phyloP scores from a whole-genome alignment of 2,797 vertebrate genomes.

The Aselliscus stoliczkanus region DNA sequence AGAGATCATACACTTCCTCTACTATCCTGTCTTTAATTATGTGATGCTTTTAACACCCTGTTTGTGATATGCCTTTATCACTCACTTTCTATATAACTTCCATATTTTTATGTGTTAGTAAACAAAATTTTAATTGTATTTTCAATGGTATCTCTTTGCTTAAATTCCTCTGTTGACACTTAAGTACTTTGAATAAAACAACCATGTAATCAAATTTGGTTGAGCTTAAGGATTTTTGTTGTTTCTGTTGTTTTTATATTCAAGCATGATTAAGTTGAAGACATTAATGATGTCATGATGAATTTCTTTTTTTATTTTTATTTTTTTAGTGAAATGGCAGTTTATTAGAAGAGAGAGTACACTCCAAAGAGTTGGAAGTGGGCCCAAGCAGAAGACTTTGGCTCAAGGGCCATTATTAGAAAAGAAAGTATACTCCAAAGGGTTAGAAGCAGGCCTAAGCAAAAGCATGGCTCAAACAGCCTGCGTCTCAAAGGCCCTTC shows the following conservation, averaged over 20 bases:
- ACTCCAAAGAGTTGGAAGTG: too few relatives aligned
- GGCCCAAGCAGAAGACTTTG: too few relatives aligned
- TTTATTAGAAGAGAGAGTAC: too few relatives aligned
- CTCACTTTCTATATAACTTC: background rate
- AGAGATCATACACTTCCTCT: background rate
- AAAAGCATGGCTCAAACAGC: too few relatives aligned
- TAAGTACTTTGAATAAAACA: conserved; percentile 6
- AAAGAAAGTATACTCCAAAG: too few relatives aligned
- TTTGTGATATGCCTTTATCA: background rate
- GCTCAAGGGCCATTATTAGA: too few relatives aligned
- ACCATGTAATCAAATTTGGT: background rate
- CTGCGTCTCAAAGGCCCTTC: too few relatives aligned
- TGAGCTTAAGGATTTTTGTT: background rate
- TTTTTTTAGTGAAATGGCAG: too few relatives aligned
- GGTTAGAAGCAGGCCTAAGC: too few relatives aligned
- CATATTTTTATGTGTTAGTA: background rate
- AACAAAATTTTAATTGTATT: background rate
- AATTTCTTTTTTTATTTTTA: conserved; percentile 28
- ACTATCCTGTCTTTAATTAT: background rate
- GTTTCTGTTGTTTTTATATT: background rate
- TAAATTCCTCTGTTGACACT: background rate
- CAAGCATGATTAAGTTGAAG: background rate
- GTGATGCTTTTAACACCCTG: background rate
- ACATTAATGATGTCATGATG: background rate
- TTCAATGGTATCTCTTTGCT: background rate